A percentile compares a stretch with the other conserved stretches of the same genome.
These are phyloP conservation scores for Albula glossodonta DNA, from an alignment of 2,113 vertebrate genomes.

Conservation along the genomic window DNA sequence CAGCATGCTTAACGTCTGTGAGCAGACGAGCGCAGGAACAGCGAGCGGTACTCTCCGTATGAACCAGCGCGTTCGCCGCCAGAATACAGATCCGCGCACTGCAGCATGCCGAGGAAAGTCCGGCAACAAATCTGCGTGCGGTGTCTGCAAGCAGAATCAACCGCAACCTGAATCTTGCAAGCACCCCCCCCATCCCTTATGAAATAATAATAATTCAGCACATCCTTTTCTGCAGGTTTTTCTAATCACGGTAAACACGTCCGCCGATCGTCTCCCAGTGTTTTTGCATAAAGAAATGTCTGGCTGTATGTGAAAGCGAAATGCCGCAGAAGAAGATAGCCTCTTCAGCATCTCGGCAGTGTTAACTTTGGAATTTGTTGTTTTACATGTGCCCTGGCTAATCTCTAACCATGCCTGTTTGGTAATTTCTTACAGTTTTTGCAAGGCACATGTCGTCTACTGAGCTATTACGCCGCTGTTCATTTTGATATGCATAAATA, in stretches of 20 bases:
- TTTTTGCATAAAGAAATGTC: background rate
- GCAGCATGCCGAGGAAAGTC: background rate
- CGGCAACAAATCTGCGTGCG: no score
- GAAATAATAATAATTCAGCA: background rate
- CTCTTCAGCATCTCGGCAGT: background rate
- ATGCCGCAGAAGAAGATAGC: background rate
- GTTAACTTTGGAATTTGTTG: background rate
- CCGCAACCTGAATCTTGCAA: no score
- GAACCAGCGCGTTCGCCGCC: background rate
- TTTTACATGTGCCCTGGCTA: background rate
- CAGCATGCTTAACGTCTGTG: background rate
- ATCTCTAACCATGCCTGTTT: background rate
- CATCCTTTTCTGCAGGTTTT: constrained; percentile 20
- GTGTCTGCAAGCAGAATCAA: no score
- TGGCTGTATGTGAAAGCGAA: background rate
- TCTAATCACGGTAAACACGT: background rate
- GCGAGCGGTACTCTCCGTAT: background rate
- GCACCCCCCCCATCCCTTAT: background rate
- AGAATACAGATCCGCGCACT: constrained; percentile 30
- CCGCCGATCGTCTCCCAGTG: background rate
- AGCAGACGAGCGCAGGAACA: background rate
- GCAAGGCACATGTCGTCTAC: background rate
- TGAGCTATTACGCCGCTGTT: background rate
- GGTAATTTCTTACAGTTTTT: background rate
- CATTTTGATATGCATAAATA: background rate